Base-by-base conservation (phyloP, 2,113 vertebrate genomes). In the Climacteris rufus region DNA sequence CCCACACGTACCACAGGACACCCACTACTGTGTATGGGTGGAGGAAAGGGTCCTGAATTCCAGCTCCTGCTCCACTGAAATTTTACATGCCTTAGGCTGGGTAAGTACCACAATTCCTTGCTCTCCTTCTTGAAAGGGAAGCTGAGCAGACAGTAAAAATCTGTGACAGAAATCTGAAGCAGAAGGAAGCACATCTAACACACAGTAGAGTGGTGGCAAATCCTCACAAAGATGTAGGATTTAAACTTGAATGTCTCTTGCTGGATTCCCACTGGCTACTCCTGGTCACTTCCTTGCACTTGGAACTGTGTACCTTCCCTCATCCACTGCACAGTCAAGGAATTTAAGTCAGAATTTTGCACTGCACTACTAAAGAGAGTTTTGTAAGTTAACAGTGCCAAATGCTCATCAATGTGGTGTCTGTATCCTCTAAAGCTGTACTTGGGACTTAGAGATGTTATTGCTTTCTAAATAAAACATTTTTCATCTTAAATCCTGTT, bases 401-500 rank as follows among this genome's bases (percentile, higher is more conserved):
- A 83, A 89, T 21, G 30, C 60, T 47, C 47, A 81, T 59, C 71
- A 78, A 5, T 35, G 24, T 35, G 11, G n/a, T 49, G 37, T 39
- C 57, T 37, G 31, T 53, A 76, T 45, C n/a, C 28, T 72, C 80
- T 35, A 77, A 63, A 25, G 33, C 10, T 40, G 40, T 19, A 27
- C 8, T 79, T 82, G 15, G 15, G 37, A 35, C 53, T 94, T 53
- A 33, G 52, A 84, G 92, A 60, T 65, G 61, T 6, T 77, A n/a
- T n/a, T n/a, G n/a, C n/a, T n/a, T n/a, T n/a, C n/a, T n/a, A n/a
- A n/a, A n/a, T n/a, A n/a, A n/a, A n/a, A n/a, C n/a, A n/a, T n/a
- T n/a, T n/a, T n/a, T n/a, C n/a, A n/a, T 39, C 71, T 82, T 78
- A 50, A 78, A 89, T 78, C 91, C 24, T 71, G 23, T 89, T 86